Percentiles rank a stretch among this genome's conserved stretches.
phyloP scores from a whole-genome alignment of 2,113 vertebrate species.

The Brienomyrus brachyistius region DNA sequence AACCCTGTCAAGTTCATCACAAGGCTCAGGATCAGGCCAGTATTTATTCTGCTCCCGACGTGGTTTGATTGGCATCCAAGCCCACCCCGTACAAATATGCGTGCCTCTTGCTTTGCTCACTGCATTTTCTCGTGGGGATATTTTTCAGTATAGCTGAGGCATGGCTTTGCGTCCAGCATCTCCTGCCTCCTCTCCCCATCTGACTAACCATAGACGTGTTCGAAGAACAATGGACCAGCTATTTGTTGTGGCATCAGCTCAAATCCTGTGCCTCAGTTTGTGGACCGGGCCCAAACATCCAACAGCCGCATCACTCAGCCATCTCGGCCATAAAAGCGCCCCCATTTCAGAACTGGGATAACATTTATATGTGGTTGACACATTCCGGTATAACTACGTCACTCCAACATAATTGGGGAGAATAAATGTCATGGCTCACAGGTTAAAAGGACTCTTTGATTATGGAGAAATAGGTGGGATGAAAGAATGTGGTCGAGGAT shows the following conservation, averaged over 20 bases:
- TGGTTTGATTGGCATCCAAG: slow-evolving; percentile 7
- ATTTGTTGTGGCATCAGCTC: slow-evolving; percentile 52
- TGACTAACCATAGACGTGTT: slow-evolving; percentile 27
- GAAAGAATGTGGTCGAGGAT: slow-evolving; percentile 41
- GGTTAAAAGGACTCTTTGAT: not conserved
- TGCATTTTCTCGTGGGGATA: slow-evolving; percentile 9
- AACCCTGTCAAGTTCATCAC: slow-evolving; percentile 2
- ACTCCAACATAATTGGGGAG: not conserved
- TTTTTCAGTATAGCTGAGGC: slow-evolving; percentile 17
- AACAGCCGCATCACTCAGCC: slow-evolving; percentile 20
- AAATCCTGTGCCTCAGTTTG: slow-evolving; percentile 37
- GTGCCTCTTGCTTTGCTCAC: slow-evolving; percentile 14
- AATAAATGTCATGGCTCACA: slow-evolving; percentile 6
- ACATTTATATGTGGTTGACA: not conserved
- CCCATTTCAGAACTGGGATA: not conserved
- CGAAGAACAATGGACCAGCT: slow-evolving; percentile 46
- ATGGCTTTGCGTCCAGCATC: slow-evolving; percentile 21
- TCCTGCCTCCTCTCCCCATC: slow-evolving; percentile 13
- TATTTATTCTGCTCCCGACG: slow-evolving; percentile 18
- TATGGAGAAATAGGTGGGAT: slow-evolving; percentile 19
- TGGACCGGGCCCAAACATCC: slow-evolving; percentile 39
- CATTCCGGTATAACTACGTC: not conserved
- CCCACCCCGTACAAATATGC: not conserved
- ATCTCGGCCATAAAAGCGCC: slow-evolving; percentile 11
- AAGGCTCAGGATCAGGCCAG: not conserved